phyloP scores from a whole-genome alignment of 2,113 vertebrate genomes.

The Nycticebus coucang region DNA sequence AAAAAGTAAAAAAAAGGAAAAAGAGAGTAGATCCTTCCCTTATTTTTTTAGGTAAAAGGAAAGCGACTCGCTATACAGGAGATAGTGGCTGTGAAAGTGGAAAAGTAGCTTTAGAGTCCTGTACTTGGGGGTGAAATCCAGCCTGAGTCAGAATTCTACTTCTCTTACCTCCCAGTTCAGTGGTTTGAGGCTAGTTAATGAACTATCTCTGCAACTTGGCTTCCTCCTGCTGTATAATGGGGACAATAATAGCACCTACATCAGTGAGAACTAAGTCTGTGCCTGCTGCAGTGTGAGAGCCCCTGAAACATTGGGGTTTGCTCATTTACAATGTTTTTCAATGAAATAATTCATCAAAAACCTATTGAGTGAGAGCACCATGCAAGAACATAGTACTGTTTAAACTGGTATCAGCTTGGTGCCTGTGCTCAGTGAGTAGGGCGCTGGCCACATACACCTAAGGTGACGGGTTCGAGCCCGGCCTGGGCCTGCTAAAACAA shows the following conservation, averaged over 20 bases:
- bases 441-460: no score
- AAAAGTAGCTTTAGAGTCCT: neutral
- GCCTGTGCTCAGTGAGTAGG: no score
- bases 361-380: neutral
- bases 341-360: neutral
- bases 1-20: neutral
- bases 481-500: no score
- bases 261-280: neutral
- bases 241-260: neutral
- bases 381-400: neutral
- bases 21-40: neutral
- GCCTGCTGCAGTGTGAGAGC: neutral
- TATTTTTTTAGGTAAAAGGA: neutral
- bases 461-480: no score
- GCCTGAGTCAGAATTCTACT: neutral
- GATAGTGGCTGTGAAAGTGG: neutral
- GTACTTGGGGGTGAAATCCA: neutral
- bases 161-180: neutral
- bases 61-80: neutral
- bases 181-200: neutral
- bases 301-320: neutral
- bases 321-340: neutral
- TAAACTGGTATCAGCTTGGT: no score
- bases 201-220: neutral
- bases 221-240: neutral